These are phyloP conservation scores for Danaus plexippus DNA, from an alignment of 1,140 invertebrate species.

Conservation along the genomic window DNA sequence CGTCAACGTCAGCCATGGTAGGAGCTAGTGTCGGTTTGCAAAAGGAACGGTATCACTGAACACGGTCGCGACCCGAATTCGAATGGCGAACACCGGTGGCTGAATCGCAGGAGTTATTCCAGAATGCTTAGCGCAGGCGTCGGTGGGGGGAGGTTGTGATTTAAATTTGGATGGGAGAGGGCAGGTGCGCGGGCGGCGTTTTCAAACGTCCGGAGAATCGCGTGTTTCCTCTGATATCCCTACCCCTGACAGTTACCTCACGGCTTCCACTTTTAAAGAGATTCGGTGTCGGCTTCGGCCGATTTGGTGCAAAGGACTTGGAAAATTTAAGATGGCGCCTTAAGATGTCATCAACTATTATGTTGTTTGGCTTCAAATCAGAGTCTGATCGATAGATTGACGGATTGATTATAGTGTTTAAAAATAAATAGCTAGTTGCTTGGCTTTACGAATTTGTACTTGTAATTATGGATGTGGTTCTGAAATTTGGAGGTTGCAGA, in stretches of 20 bases:
- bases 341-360: too few species aligned
- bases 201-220: conserved; percentile 48
- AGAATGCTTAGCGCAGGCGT: conserved; percentile 61
- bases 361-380: conserved; percentile 45
- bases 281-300: conserved; percentile 25
- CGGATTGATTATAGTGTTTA: too few species aligned
- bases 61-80: conserved; percentile 70
- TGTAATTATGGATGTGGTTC: too few species aligned
- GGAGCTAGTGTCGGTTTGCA: conserved; percentile 32
- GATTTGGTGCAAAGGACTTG: conserved; percentile 18
- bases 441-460: too few species aligned
- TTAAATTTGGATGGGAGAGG: conserved; percentile 71
- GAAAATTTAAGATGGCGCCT: conserved; percentile 35
- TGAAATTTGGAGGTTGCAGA: too few species aligned
- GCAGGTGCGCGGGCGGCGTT: conserved; percentile 68
- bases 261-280: conserved; percentile 31
- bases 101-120: conserved; percentile 69
- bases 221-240: conserved; percentile 37
- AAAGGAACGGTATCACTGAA: conserved; percentile 61
- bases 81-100: conserved; percentile 65
- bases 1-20: conserved; percentile 89
- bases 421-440: too few species aligned
- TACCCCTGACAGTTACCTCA: conserved; percentile 34
- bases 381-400: conserved; percentile 20
- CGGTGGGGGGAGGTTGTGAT: conserved; percentile 67